Evolutionary conservation across 2,113 vertebrate species (phyloP).

Genomic region (Mormoops blainvillei): DNA sequence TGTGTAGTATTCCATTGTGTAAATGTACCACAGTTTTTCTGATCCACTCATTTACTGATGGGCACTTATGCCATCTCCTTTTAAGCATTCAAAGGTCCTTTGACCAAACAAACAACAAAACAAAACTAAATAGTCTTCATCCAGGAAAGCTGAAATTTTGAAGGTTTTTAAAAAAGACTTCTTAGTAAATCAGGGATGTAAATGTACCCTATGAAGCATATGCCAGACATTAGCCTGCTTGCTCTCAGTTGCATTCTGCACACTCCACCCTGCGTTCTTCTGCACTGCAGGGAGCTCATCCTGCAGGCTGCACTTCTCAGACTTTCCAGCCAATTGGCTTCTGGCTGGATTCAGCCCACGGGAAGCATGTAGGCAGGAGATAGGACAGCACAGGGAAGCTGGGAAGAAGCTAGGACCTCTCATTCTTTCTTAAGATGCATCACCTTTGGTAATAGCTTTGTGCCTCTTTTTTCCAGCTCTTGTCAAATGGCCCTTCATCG

Average conservation of each 20-base stretch:
- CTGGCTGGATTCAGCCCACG: neutral
- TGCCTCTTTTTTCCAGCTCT: neutral
- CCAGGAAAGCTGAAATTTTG: neutral
- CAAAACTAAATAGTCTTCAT: neutral
- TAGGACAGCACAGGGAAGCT: neutral
- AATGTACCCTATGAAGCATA: neutral
- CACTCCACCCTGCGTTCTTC: neutral
- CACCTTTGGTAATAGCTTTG: neutral
- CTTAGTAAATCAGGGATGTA: neutral
- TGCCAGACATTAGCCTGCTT: neutral
- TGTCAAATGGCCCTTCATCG: neutral
- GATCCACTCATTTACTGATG: too few species aligned
- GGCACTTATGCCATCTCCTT: too few species aligned
- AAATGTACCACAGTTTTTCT: too few species aligned
- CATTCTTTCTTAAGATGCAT: neutral
- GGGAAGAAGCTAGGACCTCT: neutral
- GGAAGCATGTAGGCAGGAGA: neutral
- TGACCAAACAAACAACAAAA: neutral
- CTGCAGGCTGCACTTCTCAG: neutral
- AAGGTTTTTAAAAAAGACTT: neutral
- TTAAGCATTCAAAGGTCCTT: neutral
- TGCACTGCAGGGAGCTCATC: neutral
- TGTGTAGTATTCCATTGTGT: too few species aligned
- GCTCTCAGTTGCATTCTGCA: neutral
- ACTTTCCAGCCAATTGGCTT: neutral